These are phyloP conservation scores for Archilochus colubris DNA, from an alignment of 2,113 vertebrate species.

Conservation along the genomic window DNA sequence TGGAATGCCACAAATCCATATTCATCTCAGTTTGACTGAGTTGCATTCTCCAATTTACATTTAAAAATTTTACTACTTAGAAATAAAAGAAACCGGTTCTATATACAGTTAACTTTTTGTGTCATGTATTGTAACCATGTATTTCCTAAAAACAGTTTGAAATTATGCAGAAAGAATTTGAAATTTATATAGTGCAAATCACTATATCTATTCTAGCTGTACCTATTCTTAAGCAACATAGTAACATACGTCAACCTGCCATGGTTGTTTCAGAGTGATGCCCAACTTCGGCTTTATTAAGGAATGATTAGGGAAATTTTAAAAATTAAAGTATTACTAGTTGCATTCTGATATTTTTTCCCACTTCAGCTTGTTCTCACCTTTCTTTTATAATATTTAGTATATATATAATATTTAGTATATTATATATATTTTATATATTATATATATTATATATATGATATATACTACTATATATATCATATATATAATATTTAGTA, in stretches of 20 bases:
- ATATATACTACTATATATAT: too few species aligned
- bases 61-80: neutral
- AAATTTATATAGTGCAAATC: neutral
- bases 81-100: rapidly evolving
- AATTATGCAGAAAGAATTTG: neutral
- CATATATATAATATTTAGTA: too few species aligned
- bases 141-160: neutral
- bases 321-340: neutral
- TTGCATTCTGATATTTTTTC: neutral
- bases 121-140: neutral
- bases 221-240: neutral
- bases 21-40: neutral
- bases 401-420: neutral
- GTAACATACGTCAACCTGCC: neutral
- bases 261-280: neutral
- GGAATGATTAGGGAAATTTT: neutral
- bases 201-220: neutral
- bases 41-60: neutral
- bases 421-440: too few species aligned
- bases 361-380: neutral
- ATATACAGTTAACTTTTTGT: neutral
- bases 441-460: too few species aligned
- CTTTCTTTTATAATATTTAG: neutral
- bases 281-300: neutral
- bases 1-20: neutral